Conservation (phyloP, 1,140 invertebrate genomes). For the Brachionus plicatilis region DNA sequence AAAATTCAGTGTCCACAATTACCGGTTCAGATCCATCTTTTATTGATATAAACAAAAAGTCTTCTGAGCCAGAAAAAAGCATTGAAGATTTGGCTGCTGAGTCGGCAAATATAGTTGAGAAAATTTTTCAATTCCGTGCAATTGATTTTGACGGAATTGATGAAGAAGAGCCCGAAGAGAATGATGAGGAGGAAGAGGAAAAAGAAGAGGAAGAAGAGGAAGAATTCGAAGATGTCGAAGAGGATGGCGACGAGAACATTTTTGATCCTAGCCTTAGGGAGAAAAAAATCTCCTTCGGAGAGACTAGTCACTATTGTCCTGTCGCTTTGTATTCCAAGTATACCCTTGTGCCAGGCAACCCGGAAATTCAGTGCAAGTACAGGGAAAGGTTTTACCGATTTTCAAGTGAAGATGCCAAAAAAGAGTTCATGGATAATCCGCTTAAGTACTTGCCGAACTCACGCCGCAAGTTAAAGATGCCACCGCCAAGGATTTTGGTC, state of each 20-base stretch:
- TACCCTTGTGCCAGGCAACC: slow-evolving; percentile 53
- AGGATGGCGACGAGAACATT: slow-evolving; percentile 52
- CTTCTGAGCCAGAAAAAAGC: slow-evolving; percentile 43
- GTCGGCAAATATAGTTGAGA: not conserved
- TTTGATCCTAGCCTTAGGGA: slow-evolving; percentile 46
- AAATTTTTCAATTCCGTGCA: slow-evolving; percentile 16
- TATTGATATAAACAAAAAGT: not conserved
- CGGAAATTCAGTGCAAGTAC: slow-evolving; percentile 52
- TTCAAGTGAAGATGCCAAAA: slow-evolving; percentile 48
- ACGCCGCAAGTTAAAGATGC: slow-evolving; percentile 43
- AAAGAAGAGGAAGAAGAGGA: slow-evolving; percentile 41
- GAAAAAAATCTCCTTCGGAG: slow-evolving; percentile 53
- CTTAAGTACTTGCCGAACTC: slow-evolving; percentile 45
- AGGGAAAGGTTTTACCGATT: slow-evolving; percentile 54
- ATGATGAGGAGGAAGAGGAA: slow-evolving; percentile 18
- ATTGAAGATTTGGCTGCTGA: not conserved
- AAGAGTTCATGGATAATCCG: slow-evolving; percentile 51
- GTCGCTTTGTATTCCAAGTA: slow-evolving; percentile 50
- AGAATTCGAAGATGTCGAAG: slow-evolving; percentile 53
- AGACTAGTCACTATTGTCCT: slow-evolving; percentile 54
- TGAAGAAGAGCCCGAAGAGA: slow-evolving; percentile 41
- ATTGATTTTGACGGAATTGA: slow-evolving; percentile 22
- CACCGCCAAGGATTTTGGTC: slow-evolving; percentile 50
- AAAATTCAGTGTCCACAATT: not conserved
- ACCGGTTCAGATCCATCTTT: not conserved